Conservation (phyloP, 2,113 vertebrate species). For the Pelvicachromis taeniatus region DNA sequence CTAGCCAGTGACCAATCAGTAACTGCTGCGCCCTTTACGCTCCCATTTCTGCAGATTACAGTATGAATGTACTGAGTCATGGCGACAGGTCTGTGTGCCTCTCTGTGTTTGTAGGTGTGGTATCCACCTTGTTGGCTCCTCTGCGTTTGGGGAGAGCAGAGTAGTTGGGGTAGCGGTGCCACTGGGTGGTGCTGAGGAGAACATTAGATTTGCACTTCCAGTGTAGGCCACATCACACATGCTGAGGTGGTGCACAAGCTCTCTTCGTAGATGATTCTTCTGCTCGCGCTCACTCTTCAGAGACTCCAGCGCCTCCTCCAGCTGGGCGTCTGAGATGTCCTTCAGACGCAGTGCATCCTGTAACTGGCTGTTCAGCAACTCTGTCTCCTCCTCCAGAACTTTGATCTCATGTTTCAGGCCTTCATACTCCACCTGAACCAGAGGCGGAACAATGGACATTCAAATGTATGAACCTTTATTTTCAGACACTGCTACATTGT, state of each 20-base stretch:
- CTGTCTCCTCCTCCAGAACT: conserved; percentile 90
- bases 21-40: not conserved
- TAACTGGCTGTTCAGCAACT: conserved; percentile 90
- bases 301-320: conserved; percentile 93
- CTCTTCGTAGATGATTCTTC: conserved; percentile 90
- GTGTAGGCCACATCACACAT: conserved; percentile 87
- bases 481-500: not conserved
- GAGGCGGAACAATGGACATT: not conserved
- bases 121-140: conserved; percentile 68
- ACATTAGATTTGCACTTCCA: conserved; percentile 79
- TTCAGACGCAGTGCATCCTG: conserved; percentile 90
- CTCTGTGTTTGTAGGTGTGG: not conserved
- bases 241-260: conserved; percentile 89
- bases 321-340: conserved; percentile 88
- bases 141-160: conserved; percentile 77
- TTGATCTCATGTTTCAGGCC: conserved; percentile 98
- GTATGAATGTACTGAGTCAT: not conserved
- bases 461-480: not conserved
- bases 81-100: not conserved
- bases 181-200: conserved; percentile 82
- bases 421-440: conserved; percentile 92
- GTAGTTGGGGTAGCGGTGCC: conserved; percentile 70
- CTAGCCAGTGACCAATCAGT: not conserved
- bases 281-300: conserved; percentile 93
- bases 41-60: not conserved